Evolutionary conservation across 2,113 vertebrate species (phyloP).

Genomic region (Nematolebias whitei): DNA sequence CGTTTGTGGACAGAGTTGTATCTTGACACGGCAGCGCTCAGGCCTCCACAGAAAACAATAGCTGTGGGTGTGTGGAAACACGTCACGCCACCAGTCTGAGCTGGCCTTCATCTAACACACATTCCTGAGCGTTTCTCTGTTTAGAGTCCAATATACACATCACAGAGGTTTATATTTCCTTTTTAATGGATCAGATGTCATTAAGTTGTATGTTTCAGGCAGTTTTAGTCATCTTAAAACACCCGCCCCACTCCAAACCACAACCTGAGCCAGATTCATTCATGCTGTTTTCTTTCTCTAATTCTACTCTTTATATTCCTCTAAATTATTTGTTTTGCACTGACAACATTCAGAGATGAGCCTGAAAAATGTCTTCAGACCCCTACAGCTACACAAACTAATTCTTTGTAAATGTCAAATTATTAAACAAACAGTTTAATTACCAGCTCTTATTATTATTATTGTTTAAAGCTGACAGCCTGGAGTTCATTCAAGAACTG

Average conservation of each 20-base stretch:
- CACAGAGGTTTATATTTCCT: neutral
- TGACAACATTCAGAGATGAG: too few species aligned
- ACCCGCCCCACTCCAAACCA: too few species aligned
- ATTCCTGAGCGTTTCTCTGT: slow-evolving; percentile 7
- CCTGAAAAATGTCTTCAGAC: too few species aligned
- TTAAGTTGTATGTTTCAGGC: too few species aligned
- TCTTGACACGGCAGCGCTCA: slow-evolving; percentile 20
- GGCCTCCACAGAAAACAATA: slow-evolving; percentile 39
- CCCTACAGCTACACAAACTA: too few species aligned
- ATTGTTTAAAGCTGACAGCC: too few species aligned
- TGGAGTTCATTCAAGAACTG: too few species aligned
- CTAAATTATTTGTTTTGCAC: neutral
- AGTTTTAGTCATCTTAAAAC: too few species aligned
- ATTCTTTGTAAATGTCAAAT: too few species aligned
- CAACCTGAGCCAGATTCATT: neutral
- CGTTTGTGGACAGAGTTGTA: neutral
- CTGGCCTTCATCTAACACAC: slow-evolving; percentile 22
- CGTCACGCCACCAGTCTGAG: slow-evolving; percentile 18
- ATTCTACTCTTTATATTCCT: neutral
- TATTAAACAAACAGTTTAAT: too few species aligned
- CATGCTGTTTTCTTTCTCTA: neutral
- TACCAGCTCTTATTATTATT: too few species aligned
- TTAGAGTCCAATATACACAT: neutral
- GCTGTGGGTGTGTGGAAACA: slow-evolving; percentile 29
- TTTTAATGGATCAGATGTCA: too few species aligned